phyloP scores from a whole-genome alignment of 2,888 invertebrate species.

The Acrobasis consociella region DNA sequence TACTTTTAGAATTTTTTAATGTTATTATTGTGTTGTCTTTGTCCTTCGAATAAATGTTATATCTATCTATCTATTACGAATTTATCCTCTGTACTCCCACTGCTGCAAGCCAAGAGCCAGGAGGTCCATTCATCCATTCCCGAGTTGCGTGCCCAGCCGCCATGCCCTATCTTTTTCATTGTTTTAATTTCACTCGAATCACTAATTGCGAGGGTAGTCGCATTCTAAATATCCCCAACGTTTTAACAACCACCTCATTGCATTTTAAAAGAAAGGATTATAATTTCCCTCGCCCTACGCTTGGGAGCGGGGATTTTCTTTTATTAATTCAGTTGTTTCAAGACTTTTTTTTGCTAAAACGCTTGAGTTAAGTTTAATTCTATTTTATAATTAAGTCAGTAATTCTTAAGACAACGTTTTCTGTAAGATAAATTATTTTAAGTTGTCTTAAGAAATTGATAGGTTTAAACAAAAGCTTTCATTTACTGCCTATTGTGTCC shows the following conservation, averaged over 20 bases:
- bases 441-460: slow-evolving; percentile 32
- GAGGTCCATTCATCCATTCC: slow-evolving; percentile 46
- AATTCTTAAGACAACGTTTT: slow-evolving; percentile 28
- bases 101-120: not conserved
- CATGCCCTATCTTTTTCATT: slow-evolving; percentile 61
- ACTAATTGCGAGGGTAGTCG: slow-evolving; percentile 76
- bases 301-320: slow-evolving; percentile 55
- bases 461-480: not conserved
- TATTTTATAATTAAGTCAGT: slow-evolving; percentile 34
- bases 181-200: slow-evolving; percentile 77
- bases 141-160: slow-evolving; percentile 46
- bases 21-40: too few relatives aligned
- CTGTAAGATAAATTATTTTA: slow-evolving; percentile 27
- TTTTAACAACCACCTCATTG: slow-evolving; percentile 81
- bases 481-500: too few relatives aligned
- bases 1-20: too few relatives aligned
- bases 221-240: slow-evolving; percentile 78
- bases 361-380: slow-evolving; percentile 37
- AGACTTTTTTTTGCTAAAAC: slow-evolving; percentile 43
- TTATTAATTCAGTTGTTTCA: slow-evolving; percentile 74
- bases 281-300: slow-evolving; percentile 70
- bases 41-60: too few relatives aligned
- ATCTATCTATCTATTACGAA: not conserved
- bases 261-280: slow-evolving; percentile 82
- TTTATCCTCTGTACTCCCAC: not conserved